phyloP scores from a whole-genome alignment of 2,797 vertebrate species.

The Coluber constrictor region DNA sequence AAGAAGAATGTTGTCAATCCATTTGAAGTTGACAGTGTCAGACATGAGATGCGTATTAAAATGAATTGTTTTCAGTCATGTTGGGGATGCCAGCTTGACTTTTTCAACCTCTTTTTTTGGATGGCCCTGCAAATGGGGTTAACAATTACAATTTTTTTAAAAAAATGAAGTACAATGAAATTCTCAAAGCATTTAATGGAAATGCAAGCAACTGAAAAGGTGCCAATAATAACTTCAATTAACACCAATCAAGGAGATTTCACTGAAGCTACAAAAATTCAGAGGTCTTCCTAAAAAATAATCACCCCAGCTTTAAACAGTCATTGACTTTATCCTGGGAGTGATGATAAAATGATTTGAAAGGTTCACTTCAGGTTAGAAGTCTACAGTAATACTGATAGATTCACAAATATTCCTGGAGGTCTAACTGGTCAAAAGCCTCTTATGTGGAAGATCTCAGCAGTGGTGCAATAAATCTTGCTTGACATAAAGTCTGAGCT shows the following conservation, averaged over 20 bases:
- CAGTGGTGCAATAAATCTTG: not conserved
- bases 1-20: not conserved
- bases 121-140: not conserved
- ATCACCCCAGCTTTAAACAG: not conserved
- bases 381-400: not conserved
- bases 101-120: not conserved
- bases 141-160: not conserved
- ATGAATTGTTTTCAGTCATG: not conserved
- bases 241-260: not conserved
- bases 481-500: not conserved
- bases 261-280: not conserved
- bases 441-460: not conserved
- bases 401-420: not conserved
- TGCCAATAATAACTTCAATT: not conserved
- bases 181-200: not conserved
- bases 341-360: not conserved
- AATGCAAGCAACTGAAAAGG: not conserved
- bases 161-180: not conserved
- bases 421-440: not conserved
- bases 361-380: not conserved
- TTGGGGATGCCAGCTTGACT: not conserved
- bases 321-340: not conserved
- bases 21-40: not conserved
- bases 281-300: not conserved
- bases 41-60: not conserved